These are phyloP conservation scores for Drosophila baimaii DNA, from an alignment of 1,140 invertebrate species.

Conservation along the genomic window DNA sequence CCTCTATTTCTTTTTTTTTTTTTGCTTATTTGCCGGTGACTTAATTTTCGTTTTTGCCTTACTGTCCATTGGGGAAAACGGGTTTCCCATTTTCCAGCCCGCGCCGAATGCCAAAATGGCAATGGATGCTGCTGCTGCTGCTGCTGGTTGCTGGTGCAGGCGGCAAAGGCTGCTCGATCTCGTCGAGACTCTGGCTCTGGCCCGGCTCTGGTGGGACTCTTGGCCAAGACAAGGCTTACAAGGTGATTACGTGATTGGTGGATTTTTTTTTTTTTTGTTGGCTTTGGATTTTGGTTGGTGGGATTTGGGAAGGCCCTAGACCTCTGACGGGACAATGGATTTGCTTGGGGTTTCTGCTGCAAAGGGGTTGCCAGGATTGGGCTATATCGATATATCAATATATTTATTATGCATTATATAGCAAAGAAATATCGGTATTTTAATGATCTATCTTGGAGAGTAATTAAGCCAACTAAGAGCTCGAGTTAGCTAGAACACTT, in stretches of 20 bases:
- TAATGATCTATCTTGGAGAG: too few relatives aligned
- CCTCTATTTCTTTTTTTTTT: slow-evolving; percentile 4
- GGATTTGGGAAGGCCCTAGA: slow-evolving; percentile 51
- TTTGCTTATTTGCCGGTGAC: slow-evolving; percentile 57
- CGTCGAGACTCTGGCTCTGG: slow-evolving; percentile 5
- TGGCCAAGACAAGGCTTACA: slow-evolving; percentile 43
- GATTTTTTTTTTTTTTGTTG: background rate
- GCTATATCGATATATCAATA: too few relatives aligned
- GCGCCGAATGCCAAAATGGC: slow-evolving; percentile 42
- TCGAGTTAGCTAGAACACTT: too few relatives aligned
- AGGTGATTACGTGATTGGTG: slow-evolving; percentile 46
- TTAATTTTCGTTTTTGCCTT: slow-evolving; percentile 66
- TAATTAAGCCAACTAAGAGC: too few relatives aligned
- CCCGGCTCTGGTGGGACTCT: slow-evolving; percentile 20
- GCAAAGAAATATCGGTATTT: too few relatives aligned
- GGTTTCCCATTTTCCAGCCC: slow-evolving; percentile 66
- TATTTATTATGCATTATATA: too few relatives aligned
- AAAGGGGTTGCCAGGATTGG: too few relatives aligned
- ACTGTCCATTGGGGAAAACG: slow-evolving; percentile 59
- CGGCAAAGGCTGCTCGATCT: background rate
- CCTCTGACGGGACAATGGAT: slow-evolving; percentile 25
- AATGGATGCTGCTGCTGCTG: slow-evolving; percentile 29
- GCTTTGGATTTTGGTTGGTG: too few relatives aligned
- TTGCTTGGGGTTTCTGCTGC: too few relatives aligned
- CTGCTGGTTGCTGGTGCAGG: slow-evolving; percentile 17